A percentile compares a stretch with the other conserved stretches of the same genome.
Conservation (phyloP, 2,888 invertebrate species). For the Pterobdella sp. region DNA sequence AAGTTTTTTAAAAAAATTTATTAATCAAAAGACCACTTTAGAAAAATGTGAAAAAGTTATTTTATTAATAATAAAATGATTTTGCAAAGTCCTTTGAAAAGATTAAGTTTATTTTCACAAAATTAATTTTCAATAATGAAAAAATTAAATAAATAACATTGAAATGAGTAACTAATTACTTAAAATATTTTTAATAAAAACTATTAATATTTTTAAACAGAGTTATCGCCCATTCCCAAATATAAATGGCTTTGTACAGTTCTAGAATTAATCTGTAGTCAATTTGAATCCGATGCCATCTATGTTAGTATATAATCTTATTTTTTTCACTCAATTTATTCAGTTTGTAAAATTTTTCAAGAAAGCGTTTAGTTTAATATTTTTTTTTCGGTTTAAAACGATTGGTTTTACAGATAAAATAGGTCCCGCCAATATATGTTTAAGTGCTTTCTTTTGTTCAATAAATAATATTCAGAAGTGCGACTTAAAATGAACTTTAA, state of each 20-base stretch:
- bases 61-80: too few relatives aligned
- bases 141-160: neutral
- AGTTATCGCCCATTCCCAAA: neutral
- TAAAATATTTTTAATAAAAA: neutral
- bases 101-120: too few relatives aligned
- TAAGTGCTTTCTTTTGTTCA: neutral
- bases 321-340: neutral
- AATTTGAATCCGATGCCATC: constrained; percentile 27
- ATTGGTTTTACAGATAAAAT: neutral
- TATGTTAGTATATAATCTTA: constrained; percentile 17
- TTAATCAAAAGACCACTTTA: too few relatives aligned
- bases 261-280: constrained; percentile 16
- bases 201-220: neutral
- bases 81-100: too few relatives aligned
- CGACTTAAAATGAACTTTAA: too few relatives aligned
- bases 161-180: neutral
- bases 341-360: neutral
- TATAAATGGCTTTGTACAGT: constrained; percentile 23
- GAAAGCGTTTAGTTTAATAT: neutral
- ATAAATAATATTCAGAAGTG: too few relatives aligned
- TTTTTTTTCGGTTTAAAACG: too few relatives aligned
- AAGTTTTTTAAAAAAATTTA: too few relatives aligned
- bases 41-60: too few relatives aligned
- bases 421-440: constrained; percentile 10
- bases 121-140: too few relatives aligned